Conservation (phyloP, 2,797 vertebrate species). For the Xenentodon cancila region DNA sequence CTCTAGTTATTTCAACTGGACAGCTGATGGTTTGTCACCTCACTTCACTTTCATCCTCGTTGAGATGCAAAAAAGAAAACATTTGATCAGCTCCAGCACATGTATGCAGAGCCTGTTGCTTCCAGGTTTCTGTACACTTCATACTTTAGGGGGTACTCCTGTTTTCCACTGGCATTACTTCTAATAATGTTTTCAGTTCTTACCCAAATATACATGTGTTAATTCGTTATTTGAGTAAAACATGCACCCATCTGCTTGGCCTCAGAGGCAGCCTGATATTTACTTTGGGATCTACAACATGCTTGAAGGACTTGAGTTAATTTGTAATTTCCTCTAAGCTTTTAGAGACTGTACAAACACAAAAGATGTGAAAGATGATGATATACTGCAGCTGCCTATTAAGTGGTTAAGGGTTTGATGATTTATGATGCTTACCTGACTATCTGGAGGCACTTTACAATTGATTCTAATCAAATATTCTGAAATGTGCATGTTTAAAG, state of each 20-base stretch:
- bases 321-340: slow-evolving; percentile 7
- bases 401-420: background rate
- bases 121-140: background rate
- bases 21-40: no score
- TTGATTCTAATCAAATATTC: background rate
- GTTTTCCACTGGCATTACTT: slow-evolving; percentile 8
- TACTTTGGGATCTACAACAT: slow-evolving; percentile 19
- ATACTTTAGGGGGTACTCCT: background rate
- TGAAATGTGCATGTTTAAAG: background rate
- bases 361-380: background rate
- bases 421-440: background rate
- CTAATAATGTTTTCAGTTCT: background rate
- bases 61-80: no score
- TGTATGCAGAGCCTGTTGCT: background rate
- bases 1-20: no score
- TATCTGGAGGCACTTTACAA: background rate
- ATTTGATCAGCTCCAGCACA: background rate
- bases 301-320: slow-evolving; percentile 3
- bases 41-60: no score
- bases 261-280: slow-evolving; percentile 21
- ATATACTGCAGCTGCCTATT: background rate
- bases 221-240: slow-evolving; percentile 3
- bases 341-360: background rate
- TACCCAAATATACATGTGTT: slow-evolving; percentile 5
- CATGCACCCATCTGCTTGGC: slow-evolving; percentile 14